Conservation (phyloP, 2,113 vertebrate genomes). For the Sorex araneus region DNA sequence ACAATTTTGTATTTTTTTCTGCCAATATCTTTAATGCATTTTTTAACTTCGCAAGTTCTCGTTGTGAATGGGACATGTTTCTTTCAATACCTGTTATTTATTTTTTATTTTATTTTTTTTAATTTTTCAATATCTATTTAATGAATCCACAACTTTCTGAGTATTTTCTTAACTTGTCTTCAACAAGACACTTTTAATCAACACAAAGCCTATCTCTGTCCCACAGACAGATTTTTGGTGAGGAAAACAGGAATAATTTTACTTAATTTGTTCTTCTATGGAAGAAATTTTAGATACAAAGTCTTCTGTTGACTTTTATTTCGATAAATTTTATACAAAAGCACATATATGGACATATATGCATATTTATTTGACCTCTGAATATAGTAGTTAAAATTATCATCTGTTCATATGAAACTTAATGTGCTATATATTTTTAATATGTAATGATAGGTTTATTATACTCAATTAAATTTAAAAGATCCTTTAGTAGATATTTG, state of each 20-base stretch:
- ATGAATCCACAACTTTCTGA: conserved; percentile 8
- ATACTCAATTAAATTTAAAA: conserved; percentile 63
- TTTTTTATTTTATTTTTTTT: too few relatives aligned
- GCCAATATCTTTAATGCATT: neutral
- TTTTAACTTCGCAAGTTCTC: neutral
- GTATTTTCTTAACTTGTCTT: neutral
- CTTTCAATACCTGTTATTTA: neutral
- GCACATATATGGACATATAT: conserved; percentile 31
- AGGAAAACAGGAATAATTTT: conserved; percentile 22
- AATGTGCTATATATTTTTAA: conserved; percentile 1
- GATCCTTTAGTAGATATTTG: neutral
- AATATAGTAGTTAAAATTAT: conserved; percentile 50
- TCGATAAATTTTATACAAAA: conserved; percentile 48
- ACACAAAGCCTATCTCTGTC: neutral
- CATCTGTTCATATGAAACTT: conserved; percentile 53
- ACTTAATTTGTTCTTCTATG: conserved; percentile 54
- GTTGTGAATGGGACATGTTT: neutral
- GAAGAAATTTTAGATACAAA: conserved; percentile 49
- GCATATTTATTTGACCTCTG: conserved; percentile 48
- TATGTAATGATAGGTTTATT: conserved; percentile 41
- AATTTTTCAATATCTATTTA: neutral
- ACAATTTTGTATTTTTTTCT: neutral
- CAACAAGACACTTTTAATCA: neutral
- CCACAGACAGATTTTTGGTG: neutral
- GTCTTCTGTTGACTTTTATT: conserved; percentile 60